These are phyloP conservation scores for Channa striata DNA, from an alignment of 2,797 vertebrate species.

Conservation along the genomic window DNA sequence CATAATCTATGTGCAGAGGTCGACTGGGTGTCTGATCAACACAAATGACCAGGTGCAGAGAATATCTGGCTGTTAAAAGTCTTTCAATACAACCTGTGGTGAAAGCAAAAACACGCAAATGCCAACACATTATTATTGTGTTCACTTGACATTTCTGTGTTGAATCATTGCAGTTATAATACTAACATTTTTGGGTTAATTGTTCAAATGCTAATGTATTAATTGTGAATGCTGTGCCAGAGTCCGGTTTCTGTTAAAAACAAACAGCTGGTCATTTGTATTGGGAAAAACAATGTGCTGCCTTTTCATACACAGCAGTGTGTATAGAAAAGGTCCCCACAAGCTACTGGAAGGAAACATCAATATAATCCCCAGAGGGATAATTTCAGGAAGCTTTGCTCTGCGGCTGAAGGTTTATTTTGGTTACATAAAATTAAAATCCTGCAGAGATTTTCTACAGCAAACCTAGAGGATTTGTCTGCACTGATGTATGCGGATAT, in stretches of 20 bases:
- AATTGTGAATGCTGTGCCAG: neutral
- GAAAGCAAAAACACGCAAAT: neutral
- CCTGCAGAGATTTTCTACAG: constrained; percentile 16
- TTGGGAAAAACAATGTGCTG: neutral
- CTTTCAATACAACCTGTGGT: constrained; percentile 14
- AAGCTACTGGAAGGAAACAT: constrained; percentile 33
- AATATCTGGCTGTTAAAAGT: constrained; percentile 6
- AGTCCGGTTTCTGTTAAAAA: constrained; percentile 9
- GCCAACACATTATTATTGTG: constrained; percentile 2
- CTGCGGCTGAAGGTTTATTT: constrained; percentile 48
- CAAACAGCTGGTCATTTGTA: constrained; percentile 24
- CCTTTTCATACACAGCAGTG: constrained; percentile 1
- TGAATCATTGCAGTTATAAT: constrained; percentile 4
- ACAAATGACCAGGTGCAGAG: constrained; percentile 20
- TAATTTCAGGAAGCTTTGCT: constrained; percentile 40
- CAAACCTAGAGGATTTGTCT: constrained; percentile 35
- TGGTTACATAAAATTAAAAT: constrained; percentile 42
- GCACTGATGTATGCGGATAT: neutral
- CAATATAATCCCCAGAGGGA: constrained; percentile 41
- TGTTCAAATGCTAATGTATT: constrained; percentile 13
- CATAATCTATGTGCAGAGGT: constrained; percentile 17
- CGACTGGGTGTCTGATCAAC: constrained; percentile 10
- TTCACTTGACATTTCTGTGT: constrained; percentile 12
- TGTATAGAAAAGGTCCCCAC: constrained; percentile 10
- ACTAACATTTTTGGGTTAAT: neutral